Evolutionary conservation across 2,888 invertebrate species (phyloP).

Genomic region (Oxystoma pomonae): DNA sequence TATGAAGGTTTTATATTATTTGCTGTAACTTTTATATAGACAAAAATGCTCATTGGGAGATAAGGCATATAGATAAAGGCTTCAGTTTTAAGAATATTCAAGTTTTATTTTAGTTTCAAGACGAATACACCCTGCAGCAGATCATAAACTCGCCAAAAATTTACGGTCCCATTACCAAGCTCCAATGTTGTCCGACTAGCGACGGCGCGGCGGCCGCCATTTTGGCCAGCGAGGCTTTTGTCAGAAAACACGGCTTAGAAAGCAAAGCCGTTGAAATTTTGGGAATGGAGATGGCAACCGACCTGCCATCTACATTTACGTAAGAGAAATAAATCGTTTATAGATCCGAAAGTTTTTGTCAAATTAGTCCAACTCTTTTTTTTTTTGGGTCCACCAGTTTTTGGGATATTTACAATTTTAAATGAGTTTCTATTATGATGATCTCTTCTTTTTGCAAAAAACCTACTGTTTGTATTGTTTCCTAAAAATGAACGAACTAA

Average conservation of each 20-base stretch:
- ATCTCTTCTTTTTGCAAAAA: no score
- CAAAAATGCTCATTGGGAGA: no score
- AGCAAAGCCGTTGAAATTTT: conserved; percentile 90
- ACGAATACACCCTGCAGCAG: conserved; percentile 87
- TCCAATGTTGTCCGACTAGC: conserved; percentile 98
- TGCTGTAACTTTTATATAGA: no score
- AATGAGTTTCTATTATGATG: no score
- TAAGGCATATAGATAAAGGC: no score
- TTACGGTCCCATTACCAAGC: conserved; percentile 88
- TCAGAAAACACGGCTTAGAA: conserved; percentile 76
- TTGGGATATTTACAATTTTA: no score
- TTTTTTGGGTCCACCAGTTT: neutral
- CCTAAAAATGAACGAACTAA: no score
- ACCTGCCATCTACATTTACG: conserved; percentile 71
- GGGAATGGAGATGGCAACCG: conserved; percentile 96
- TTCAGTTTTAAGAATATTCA: neutral
- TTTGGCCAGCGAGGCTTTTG: conserved; percentile 87
- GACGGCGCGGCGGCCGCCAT: conserved; percentile 97
- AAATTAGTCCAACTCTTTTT: neutral
- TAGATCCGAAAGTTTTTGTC: no score
- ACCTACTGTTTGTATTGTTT: no score
- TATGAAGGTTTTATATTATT: no score
- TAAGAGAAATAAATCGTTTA: conserved; percentile 10
- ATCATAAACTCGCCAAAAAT: conserved; percentile 84
- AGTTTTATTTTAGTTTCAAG: conserved; percentile 57